A percentile compares a stretch with the other conserved stretches of the same genome.
Conservation (phyloP, 2,888 invertebrate species). For the Euplagia quadripunctaria region DNA sequence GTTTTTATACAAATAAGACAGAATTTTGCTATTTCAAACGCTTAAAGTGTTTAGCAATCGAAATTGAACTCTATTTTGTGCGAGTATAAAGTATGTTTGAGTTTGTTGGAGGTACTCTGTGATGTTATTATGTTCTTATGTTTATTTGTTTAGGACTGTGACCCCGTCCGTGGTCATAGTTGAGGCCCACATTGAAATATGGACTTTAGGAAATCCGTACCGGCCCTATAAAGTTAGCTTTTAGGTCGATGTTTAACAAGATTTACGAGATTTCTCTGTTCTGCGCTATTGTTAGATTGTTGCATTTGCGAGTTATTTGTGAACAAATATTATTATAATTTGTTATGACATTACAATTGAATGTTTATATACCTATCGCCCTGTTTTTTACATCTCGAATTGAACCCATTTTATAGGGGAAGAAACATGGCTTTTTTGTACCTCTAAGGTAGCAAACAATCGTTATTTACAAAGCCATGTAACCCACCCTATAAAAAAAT, state of each 20-base stretch:
- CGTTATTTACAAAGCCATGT: too few species aligned
- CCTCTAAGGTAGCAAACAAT: too few species aligned
- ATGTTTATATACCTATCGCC: background rate
- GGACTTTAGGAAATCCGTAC: constrained; percentile 56
- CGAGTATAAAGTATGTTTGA: constrained; percentile 12
- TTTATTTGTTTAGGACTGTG: constrained; percentile 61
- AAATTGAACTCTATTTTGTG: constrained; percentile 11
- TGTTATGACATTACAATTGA: background rate
- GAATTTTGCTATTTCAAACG: constrained; percentile 16
- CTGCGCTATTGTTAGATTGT: constrained; percentile 21
- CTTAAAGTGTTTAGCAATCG: accelerated
- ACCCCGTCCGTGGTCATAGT: constrained; percentile 70
- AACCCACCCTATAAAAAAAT: too few species aligned
- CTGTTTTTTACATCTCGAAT: background rate
- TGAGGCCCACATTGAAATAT: constrained; percentile 66
- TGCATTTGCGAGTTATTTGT: constrained; percentile 17
- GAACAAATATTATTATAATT: constrained; percentile 4
- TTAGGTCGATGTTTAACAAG: constrained; percentile 28
- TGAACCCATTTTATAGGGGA: too few species aligned
- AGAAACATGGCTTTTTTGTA: too few species aligned
- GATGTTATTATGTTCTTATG: constrained; percentile 43
- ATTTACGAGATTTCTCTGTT: constrained; percentile 28
- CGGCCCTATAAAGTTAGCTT: constrained; percentile 31
- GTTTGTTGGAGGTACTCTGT: background rate
- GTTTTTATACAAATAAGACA: accelerated